Percentiles rank a stretch among this genome's conserved stretches.
Evolutionary conservation across 2,113 vertebrate species (phyloP).

Genomic region (Crypturellus undulatus): DNA sequence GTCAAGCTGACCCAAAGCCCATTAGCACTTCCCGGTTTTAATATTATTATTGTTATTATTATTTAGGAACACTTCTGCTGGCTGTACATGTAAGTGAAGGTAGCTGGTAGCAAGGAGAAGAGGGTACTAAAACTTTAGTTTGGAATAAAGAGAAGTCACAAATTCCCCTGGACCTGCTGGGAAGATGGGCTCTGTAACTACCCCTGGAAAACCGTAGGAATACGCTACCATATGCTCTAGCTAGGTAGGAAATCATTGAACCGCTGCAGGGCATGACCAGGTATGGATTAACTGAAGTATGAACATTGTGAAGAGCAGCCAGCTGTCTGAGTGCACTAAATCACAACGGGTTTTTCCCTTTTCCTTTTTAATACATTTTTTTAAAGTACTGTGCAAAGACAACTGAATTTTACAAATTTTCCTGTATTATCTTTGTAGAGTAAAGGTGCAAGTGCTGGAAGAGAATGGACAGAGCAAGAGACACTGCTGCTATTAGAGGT

Average conservation of each 20-base stretch:
- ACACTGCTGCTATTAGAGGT: constrained; percentile 94
- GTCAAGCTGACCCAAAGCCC: background rate
- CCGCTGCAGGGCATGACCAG: rapidly evolving
- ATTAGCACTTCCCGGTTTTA: background rate
- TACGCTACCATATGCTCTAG: rapidly evolving
- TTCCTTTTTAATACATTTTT: background rate
- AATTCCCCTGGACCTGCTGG: rapidly evolving
- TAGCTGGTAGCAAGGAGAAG: background rate
- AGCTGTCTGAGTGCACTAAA: background rate
- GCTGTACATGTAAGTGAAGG: background rate
- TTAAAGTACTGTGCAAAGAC: background rate
- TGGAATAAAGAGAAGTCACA: background rate
- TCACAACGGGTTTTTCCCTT: background rate
- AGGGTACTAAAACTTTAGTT: background rate
- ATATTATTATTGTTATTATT: background rate
- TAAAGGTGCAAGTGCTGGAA: constrained; percentile 86
- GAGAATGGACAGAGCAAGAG: constrained; percentile 98
- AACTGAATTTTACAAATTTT: background rate
- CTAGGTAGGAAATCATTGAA: rapidly evolving
- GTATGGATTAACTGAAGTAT: background rate
- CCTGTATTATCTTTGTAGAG: constrained; percentile 68
- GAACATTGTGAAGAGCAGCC: background rate
- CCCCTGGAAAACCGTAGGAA: background rate
- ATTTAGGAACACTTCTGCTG: background rate
- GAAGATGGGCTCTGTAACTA: background rate